phyloP scores from a whole-genome alignment of 2,888 invertebrate species.

The Elegia similella region DNA sequence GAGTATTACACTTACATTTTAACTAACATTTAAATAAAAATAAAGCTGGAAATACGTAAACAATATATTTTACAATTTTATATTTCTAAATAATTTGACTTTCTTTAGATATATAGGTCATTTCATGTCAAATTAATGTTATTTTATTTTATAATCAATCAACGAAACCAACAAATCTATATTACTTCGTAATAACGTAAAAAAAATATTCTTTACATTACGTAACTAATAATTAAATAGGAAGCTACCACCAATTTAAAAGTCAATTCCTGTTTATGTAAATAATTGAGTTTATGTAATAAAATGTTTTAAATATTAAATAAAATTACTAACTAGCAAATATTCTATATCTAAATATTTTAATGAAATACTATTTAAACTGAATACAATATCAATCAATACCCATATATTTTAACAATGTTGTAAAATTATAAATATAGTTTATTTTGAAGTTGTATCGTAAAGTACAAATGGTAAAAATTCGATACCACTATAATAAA shows the following conservation, averaged over 20 bases:
- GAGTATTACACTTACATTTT: conserved; percentile 21
- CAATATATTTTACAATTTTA: conserved; percentile 10
- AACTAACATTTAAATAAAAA: conserved; percentile 24
- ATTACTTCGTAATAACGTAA: background rate
- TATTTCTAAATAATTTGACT: background rate
- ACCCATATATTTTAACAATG: too few species aligned
- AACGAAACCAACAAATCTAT: background rate
- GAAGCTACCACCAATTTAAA: conserved; percentile 1
- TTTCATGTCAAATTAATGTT: background rate
- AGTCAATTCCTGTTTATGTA: conserved; percentile 14
- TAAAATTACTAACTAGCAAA: too few species aligned
- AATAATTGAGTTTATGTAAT: background rate
- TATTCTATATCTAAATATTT: too few species aligned
- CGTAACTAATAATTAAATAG: background rate
- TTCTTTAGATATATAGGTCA: background rate
- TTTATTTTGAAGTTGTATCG: too few species aligned
- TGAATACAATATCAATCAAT: too few species aligned
- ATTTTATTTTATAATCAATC: background rate
- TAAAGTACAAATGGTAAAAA: too few species aligned
- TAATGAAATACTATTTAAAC: too few species aligned
- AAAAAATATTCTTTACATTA: background rate
- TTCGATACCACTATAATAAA: too few species aligned
- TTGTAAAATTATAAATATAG: too few species aligned
- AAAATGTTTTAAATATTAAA: background rate
- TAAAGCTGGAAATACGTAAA: conserved; percentile 34